phyloP scores from a whole-genome alignment of 2,113 vertebrate species.

The Machaerirhynchus nigripectus region DNA sequence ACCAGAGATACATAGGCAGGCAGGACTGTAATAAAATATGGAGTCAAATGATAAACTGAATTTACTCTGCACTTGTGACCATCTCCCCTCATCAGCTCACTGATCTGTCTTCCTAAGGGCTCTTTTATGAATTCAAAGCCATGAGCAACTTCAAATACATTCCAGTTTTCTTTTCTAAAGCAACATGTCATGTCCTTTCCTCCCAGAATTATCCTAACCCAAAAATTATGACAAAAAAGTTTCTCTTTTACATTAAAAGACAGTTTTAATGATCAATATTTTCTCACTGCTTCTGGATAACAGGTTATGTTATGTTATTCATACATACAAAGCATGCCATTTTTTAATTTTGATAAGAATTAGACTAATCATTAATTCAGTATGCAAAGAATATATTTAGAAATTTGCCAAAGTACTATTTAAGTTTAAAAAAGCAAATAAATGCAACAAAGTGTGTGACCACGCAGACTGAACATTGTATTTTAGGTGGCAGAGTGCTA shows the following conservation, averaged over 20 bases:
- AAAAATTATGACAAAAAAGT: neutral
- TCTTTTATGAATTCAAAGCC: neutral
- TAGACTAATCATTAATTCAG: neutral
- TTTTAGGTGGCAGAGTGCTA: neutral
- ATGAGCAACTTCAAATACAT: neutral
- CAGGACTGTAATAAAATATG: neutral
- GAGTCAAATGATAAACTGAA: neutral
- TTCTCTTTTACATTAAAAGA: neutral
- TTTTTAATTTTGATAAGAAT: neutral
- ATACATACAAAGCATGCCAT: neutral
- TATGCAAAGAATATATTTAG: neutral
- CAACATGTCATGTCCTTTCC: neutral
- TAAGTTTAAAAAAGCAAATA: neutral
- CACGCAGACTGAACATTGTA: neutral
- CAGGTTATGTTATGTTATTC: neutral
- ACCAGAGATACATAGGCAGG: neutral
- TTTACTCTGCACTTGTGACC: neutral
- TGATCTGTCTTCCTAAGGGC: neutral
- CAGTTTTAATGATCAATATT: neutral
- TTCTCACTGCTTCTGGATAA: neutral
- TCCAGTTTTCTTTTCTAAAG: neutral
- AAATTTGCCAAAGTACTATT: neutral
- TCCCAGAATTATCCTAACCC: neutral
- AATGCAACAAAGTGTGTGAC: neutral
- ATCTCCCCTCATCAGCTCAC: neutral